phyloP scores from a whole-genome alignment of 2,888 invertebrate species.

The Thereva nobilitata region DNA sequence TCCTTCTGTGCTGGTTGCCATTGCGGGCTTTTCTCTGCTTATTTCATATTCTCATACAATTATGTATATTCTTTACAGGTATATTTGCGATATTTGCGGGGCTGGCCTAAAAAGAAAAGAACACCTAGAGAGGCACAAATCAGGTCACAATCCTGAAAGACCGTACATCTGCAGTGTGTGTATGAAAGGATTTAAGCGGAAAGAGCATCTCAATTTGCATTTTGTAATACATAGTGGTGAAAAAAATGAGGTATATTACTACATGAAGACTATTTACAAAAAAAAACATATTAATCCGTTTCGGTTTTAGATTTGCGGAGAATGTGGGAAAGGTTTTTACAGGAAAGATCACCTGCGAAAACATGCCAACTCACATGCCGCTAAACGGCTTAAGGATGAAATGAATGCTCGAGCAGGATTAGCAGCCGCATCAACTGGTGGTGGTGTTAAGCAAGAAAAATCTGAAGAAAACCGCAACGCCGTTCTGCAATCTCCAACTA shows the following conservation, averaged over 20 bases:
- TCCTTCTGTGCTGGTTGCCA: too few species aligned
- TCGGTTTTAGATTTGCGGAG: slow-evolving; percentile 48
- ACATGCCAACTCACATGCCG: slow-evolving; percentile 76
- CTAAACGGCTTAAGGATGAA: slow-evolving; percentile 75
- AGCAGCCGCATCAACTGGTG: background rate
- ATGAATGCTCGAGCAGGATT: slow-evolving; percentile 33
- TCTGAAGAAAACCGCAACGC: background rate
- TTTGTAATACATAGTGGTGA: slow-evolving; percentile 83
- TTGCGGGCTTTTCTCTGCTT: too few species aligned
- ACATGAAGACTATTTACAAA: background rate
- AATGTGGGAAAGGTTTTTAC: slow-evolving; percentile 66
- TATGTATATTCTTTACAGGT: slow-evolving; percentile 48
- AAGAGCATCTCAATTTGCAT: slow-evolving; percentile 81
- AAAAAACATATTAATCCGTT: slow-evolving; percentile 1
- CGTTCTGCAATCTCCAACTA: slow-evolving; percentile 22
- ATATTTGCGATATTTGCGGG: slow-evolving; percentile 77
- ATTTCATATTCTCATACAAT: too few species aligned
- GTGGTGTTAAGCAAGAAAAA: slow-evolving; percentile 3
- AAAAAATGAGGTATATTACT: slow-evolving; percentile 69
- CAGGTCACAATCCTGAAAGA: slow-evolving; percentile 80
- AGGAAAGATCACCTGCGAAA: slow-evolving; percentile 80
- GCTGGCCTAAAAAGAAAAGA: slow-evolving; percentile 78
- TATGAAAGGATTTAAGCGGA: slow-evolving; percentile 78
- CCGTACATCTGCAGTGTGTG: slow-evolving; percentile 79
- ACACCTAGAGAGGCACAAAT: slow-evolving; percentile 76